Evolutionary conservation across 2,113 vertebrate species (phyloP), one percentile per base, ranked within the genome.

Genomic region (Protobothrops mucrosquamatus): DNA sequence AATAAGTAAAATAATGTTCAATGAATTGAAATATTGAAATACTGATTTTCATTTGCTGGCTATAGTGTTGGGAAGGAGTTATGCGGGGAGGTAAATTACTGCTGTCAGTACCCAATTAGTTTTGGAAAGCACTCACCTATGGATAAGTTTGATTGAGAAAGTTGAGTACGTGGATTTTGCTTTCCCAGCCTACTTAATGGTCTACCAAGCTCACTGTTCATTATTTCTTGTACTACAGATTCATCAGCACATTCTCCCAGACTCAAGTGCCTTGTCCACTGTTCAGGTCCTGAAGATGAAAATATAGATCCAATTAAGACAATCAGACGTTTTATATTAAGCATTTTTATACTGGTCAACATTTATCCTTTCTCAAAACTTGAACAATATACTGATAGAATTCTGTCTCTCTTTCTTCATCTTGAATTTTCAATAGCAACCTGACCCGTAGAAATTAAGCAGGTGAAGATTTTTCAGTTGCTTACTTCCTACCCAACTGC

Each of bases 211-310:
- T 92, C 90, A 12, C 51, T 94, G 81, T 46, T 29, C 29, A 96
- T 15, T 39, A 96, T 91, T 81, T 74, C 92, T 2, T 91, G 64
- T 48, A 95, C 95, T 39, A 94, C 11, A 54, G 81, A 89, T 2
- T 91, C 94, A 92, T 95, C 95, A 89, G 96, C 96, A 3, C 9
- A 24, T 23, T 93, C 87, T 90, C 94, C 94, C 14, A 97, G 29
- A 15, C 98, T 98, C 24, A 52, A 95, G 4, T 92, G 90, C 93
- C 93, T 93, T 87, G 95, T 92, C 97, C 98, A 98, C 4, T 94
- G 91, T n/a, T 90, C 92, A 59, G 39, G 88, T 93, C 95, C 98
- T 98, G 89, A 89, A 96, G 96, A 1, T 12, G 92, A 95, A 93
- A 90, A 51, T 39, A 22, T 29, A 92, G 48, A 24, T 56, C 18